phyloP scores from a whole-genome alignment of 2,113 vertebrate genomes.

The Propithecus coquereli region DNA sequence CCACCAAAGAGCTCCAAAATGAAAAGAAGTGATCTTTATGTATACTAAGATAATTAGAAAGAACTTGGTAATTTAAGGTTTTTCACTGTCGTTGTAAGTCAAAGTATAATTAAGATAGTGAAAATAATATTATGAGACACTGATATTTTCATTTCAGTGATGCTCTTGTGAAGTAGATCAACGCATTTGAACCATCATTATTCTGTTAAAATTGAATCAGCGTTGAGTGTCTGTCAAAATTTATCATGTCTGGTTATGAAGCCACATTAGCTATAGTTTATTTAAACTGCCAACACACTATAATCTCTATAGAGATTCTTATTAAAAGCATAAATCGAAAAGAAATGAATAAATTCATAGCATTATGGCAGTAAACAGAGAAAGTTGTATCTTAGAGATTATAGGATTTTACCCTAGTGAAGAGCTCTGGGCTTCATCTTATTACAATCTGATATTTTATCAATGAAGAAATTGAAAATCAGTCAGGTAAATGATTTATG shows the following conservation, averaged over 20 bases:
- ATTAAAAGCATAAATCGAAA: conserved; percentile 44
- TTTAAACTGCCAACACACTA: conserved; percentile 38
- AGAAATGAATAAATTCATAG: conserved; percentile 46
- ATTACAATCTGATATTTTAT: background rate
- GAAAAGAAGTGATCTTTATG: conserved; percentile 20
- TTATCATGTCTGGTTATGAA: background rate
- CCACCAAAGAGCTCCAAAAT: conserved; percentile 15
- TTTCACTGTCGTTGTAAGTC: conserved; percentile 2
- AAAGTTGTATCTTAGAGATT: background rate
- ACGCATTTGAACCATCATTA: background rate
- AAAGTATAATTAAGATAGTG: background rate
- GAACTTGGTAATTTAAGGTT: conserved; percentile 43
- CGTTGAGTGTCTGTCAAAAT: background rate
- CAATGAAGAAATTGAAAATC: background rate
- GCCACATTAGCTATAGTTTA: conserved; percentile 20
- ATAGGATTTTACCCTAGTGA: background rate
- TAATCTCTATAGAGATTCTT: conserved; percentile 26
- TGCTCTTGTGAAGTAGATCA: background rate
- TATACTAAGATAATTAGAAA: conserved; percentile 46
- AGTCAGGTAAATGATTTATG: background rate
- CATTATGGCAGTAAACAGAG: conserved; percentile 24
- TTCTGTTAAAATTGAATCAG: background rate
- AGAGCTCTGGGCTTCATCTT: background rate
- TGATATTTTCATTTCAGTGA: background rate
- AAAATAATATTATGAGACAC: conserved; percentile 29